Conservation (phyloP, 2,113 vertebrate genomes). For the Burhinus oedicnemus region DNA sequence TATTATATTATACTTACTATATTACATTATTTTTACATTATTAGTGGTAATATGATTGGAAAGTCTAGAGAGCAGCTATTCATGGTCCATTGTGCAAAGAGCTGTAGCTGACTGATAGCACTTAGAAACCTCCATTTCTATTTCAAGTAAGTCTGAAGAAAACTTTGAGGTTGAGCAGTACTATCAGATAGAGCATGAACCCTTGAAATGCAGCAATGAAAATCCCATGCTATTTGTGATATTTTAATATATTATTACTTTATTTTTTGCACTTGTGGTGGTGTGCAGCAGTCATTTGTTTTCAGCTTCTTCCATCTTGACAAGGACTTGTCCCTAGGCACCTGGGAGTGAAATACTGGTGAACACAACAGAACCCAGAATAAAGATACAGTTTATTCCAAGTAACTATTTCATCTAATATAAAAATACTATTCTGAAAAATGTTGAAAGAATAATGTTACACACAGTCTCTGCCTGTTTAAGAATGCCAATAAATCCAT, state of each 20-base stretch:
- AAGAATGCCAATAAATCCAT: neutral
- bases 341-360: neutral
- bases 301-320: neutral
- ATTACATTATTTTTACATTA: neutral
- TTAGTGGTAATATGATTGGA: neutral
- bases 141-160: neutral
- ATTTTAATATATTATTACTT: neutral
- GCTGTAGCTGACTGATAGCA: neutral
- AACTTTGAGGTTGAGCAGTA: neutral
- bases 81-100: neutral
- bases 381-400: neutral
- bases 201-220: neutral
- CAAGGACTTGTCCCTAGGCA: neutral
- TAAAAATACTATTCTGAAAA: neutral
- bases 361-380: neutral
- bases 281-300: neutral
- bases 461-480: neutral
- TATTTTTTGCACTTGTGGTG: neutral
- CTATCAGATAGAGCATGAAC: neutral
- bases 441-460: neutral
- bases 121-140: neutral
- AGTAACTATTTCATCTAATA: neutral
- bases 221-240: neutral
- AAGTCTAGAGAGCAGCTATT: neutral
- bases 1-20: neutral